Percentiles rank a stretch among this genome's conserved stretches.
Evolutionary conservation across 37 sponge, comb jelly and placozoan genomes (phyloP).

Genomic region (Beroe ovata): DNA sequence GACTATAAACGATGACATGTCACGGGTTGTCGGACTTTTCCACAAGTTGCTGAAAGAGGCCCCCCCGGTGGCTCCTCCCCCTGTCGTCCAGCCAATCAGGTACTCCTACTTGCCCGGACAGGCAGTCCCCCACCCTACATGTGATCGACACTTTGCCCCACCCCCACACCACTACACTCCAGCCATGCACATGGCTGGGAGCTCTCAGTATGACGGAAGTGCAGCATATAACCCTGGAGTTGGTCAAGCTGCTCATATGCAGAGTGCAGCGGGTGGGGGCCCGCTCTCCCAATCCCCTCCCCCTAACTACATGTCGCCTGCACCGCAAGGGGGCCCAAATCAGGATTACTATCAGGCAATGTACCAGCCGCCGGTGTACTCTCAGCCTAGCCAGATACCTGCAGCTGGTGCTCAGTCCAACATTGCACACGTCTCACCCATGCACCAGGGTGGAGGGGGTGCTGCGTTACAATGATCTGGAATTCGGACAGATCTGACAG

Average conservation of each 20-base stretch:
- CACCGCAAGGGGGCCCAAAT: constrained; percentile 1
- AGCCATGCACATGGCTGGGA: background rate
- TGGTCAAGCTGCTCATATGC: background rate
- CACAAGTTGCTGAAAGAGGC: constrained; percentile 55
- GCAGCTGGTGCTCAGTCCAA: background rate
- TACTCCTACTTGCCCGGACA: constrained; percentile 33
- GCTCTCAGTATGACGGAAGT: constrained; percentile 3
- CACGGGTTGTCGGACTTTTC: constrained; percentile 45
- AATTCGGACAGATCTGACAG: too few species aligned
- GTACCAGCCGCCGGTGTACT: constrained; percentile 27
- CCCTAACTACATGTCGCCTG: background rate
- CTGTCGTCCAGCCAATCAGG: constrained; percentile 8
- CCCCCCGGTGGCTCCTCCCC: constrained; percentile 5
- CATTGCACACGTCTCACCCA: constrained; percentile 65
- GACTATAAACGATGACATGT: constrained; percentile 49
- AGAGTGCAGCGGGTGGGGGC: background rate
- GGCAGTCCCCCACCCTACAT: background rate
- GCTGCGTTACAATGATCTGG: background rate
- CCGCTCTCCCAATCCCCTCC: constrained; percentile 5
- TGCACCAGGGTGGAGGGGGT: background rate
- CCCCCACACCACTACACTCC: background rate
- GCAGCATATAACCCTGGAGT: background rate
- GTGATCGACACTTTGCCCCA: constrained; percentile 9
- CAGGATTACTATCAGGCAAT: constrained; percentile 33
- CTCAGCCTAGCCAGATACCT: constrained; percentile 23